Conservation (phyloP, 2,888 invertebrate genomes). For the Imbricaverruca yamaguchii region DNA sequence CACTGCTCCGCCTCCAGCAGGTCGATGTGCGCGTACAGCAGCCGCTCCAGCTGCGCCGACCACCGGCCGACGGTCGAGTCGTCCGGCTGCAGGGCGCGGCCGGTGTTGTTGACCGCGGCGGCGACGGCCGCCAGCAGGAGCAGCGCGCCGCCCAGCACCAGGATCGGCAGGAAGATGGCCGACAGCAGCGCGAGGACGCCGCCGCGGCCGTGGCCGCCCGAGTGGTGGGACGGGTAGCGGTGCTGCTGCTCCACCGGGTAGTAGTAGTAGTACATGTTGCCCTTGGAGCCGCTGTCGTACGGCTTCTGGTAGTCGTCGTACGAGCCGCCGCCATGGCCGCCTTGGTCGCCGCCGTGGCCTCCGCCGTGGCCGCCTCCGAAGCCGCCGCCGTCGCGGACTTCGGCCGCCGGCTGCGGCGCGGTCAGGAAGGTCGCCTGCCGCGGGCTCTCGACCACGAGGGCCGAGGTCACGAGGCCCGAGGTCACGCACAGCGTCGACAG, state of each 20-base stretch:
- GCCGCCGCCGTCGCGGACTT: slow-evolving; percentile 26
- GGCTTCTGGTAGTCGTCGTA: slow-evolving; percentile 19
- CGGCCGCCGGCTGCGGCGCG: slow-evolving; percentile 22
- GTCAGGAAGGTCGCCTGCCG: slow-evolving; percentile 24
- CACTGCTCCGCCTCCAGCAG: background rate
- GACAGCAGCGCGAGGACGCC: slow-evolving; percentile 27
- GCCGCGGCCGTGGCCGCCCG: slow-evolving; percentile 22
- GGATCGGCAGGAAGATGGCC: slow-evolving; percentile 30
- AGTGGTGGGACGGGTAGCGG: background rate
- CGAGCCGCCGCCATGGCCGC: slow-evolving; percentile 15
- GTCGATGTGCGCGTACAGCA: background rate
- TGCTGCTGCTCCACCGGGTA: slow-evolving; percentile 34
- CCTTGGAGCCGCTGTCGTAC: slow-evolving; percentile 31
- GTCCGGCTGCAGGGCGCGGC: background rate
- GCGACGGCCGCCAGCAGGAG: slow-evolving; percentile 28
- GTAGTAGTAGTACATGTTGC: slow-evolving; percentile 37
- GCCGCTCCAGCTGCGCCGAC: background rate
- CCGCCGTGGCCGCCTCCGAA: background rate
- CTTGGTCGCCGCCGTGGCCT: slow-evolving; percentile 25
- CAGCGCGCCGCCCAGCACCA: slow-evolving; percentile 30
- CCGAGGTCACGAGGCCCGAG: slow-evolving; percentile 24
- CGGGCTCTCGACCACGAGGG: slow-evolving; percentile 22
- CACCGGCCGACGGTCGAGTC: background rate
- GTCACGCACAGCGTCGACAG: background rate
- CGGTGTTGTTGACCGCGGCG: background rate